phyloP scores from a whole-genome alignment of 2,113 vertebrate genomes.

The Crotalus tigris region DNA sequence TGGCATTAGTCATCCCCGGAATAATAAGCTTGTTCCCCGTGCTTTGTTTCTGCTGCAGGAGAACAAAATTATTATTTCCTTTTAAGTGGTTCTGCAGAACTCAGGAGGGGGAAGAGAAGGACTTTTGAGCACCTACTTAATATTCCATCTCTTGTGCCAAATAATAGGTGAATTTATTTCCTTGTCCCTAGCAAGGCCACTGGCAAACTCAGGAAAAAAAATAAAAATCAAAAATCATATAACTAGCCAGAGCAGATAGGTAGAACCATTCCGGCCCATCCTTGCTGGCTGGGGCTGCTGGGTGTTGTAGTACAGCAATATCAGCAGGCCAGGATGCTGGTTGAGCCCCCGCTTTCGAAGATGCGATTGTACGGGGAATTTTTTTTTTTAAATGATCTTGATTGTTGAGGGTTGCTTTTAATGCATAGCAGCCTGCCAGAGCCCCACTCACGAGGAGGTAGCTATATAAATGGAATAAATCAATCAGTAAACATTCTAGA shows the following conservation, averaged over 20 bases:
- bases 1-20: constrained; percentile 14
- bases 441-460: too few species aligned
- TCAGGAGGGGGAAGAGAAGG: neutral
- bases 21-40: constrained; percentile 29
- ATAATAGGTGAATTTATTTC: neutral
- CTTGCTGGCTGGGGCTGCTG: neutral
- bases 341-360: neutral
- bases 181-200: neutral
- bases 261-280: neutral
- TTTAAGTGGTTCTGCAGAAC: constrained; percentile 12
- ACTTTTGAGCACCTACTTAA: neutral
- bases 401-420: neutral
- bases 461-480: too few species aligned
- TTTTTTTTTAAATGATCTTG: neutral
- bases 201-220: neutral
- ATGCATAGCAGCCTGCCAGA: too few species aligned
- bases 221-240: neutral
- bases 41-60: constrained; percentile 17
- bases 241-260: neutral
- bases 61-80: constrained; percentile 33
- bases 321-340: neutral
- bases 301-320: neutral
- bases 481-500: too few species aligned
- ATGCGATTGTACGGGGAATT: neutral
- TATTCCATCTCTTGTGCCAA: neutral